A percentile compares a stretch with the other conserved stretches of the same genome.
Conservation (phyloP, 2,797 vertebrate species). For the Rhynchotus rufescens region DNA sequence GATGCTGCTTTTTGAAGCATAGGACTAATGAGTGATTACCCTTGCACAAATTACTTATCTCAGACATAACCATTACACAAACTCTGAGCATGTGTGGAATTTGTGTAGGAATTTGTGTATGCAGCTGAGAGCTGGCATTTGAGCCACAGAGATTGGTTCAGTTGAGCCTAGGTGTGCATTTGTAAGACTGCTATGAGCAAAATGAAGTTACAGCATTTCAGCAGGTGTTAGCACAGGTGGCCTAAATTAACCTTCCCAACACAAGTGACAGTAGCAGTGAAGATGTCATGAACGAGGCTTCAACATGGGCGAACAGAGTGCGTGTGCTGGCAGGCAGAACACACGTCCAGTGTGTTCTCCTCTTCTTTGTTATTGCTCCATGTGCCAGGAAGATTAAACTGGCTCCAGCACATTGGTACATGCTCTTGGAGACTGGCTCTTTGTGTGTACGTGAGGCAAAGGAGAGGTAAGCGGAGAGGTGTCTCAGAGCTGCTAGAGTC, state of each 20-base stretch:
- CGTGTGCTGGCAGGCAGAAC: not conserved
- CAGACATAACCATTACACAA: rapidly evolving
- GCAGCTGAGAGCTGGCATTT: not conserved
- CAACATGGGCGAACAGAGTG: rapidly evolving
- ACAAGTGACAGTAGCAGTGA: rapidly evolving
- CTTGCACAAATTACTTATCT: not conserved
- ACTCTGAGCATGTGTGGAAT: not conserved
- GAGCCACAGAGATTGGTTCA: not conserved
- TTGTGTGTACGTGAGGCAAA: rapidly evolving
- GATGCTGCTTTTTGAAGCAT: rapidly evolving
- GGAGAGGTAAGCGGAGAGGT: not conserved
- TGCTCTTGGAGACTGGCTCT: not conserved
- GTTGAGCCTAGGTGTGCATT: not conserved
- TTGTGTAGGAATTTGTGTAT: not conserved
- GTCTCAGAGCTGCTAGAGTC: not conserved
- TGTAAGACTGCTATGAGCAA: not conserved
- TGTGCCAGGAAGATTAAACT: too few relatives aligned
- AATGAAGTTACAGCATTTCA: not conserved
- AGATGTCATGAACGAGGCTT: not conserved
- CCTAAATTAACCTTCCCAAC: not conserved
- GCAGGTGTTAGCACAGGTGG: rapidly evolving
- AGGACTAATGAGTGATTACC: not conserved
- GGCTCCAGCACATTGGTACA: rapidly evolving
- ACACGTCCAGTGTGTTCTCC: not conserved
- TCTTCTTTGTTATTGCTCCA: not conserved